Percentiles rank a stretch among this genome's conserved stretches.
Evolutionary conservation across 2,888 invertebrate species (phyloP).

Genomic region (Pollenia labialis): DNA sequence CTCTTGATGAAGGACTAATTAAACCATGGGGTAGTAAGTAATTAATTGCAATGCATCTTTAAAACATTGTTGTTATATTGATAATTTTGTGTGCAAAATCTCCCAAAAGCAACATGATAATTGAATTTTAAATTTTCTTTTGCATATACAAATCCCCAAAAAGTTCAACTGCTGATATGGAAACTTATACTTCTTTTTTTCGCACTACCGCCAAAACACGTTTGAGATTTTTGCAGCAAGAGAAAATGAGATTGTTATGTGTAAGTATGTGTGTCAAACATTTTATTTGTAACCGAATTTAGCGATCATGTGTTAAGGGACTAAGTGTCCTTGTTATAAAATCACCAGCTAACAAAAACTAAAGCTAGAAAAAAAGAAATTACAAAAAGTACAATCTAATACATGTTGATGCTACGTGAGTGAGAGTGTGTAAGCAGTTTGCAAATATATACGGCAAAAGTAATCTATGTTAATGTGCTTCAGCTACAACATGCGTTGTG

Average conservation of each 20-base stretch:
- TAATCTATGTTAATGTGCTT: conserved; percentile 59
- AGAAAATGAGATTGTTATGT: neutral
- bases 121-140: conserved; percentile 52
- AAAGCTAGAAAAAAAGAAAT: neutral
- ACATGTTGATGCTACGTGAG: conserved; percentile 20
- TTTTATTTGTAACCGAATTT: conserved; percentile 45
- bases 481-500: conserved; percentile 22
- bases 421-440: conserved; percentile 16
- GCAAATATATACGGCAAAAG: conserved; percentile 38
- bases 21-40: no score
- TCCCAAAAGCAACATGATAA: conserved; percentile 46
- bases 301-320: conserved; percentile 53
- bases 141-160: conserved; percentile 27
- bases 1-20: no score
- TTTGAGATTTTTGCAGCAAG: neutral
- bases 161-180: conserved; percentile 26
- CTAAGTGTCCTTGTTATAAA: conserved; percentile 40
- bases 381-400: conserved; percentile 8
- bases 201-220: neutral
- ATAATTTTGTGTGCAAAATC: conserved; percentile 16
- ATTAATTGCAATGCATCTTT: neutral
- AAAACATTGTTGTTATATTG: neutral
- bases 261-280: conserved; percentile 12
- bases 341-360: conserved; percentile 20
- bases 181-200: neutral